Base-by-base conservation (phyloP, 2,797 vertebrate species). In the Oryzias dopingdopingensis region DNA sequence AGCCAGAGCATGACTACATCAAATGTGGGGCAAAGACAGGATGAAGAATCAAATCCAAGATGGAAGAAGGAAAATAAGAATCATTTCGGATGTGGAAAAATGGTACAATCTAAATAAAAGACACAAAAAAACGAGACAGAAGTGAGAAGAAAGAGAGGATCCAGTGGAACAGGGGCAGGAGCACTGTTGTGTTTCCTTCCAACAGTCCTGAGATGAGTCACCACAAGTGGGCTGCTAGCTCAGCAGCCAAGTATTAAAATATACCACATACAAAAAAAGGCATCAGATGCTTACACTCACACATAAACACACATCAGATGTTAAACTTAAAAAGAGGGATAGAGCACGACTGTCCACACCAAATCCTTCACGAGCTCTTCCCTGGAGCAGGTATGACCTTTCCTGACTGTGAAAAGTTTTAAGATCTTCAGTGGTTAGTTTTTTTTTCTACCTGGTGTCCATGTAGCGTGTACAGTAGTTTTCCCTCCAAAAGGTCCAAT, bases 401-500 rank as follows among this genome's bases (percentile, higher is more conserved):
- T 70, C 14, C 5, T 49, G 47, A 52, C 18, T 13, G 32, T 10
- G 3, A 37, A 12, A 37, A 37, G 26, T 29, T 29, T 29, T 6
- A 2, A 22, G 26, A 26, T 26, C 26, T 26, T 6, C 26, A 26
- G 26, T 26, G 26, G 6, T 26, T 13, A 48, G 18, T 49, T 18
- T 37, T 52, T 48, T 5, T 40, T 20, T 66, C 1, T 79, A 98
- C 97, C 96, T 97, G 96, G 75, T 99, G 97, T 67, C 96, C 95
- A 0, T 99, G 97, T 22, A 98, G 91, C 1, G 97, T 99, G 62
- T 95, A 99, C 24, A 98, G 90, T 23, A 97, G 91, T 52, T 95
- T 94, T 68, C 97, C 97, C 84, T 98, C 96, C 60, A 97, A 74
- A 59, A 99, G 90, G 76, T 99, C 96, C 86, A 99, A 77, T 71